phyloP scores from a whole-genome alignment of 2,888 invertebrate genomes.

The Agonopterix alstromeriana region DNA sequence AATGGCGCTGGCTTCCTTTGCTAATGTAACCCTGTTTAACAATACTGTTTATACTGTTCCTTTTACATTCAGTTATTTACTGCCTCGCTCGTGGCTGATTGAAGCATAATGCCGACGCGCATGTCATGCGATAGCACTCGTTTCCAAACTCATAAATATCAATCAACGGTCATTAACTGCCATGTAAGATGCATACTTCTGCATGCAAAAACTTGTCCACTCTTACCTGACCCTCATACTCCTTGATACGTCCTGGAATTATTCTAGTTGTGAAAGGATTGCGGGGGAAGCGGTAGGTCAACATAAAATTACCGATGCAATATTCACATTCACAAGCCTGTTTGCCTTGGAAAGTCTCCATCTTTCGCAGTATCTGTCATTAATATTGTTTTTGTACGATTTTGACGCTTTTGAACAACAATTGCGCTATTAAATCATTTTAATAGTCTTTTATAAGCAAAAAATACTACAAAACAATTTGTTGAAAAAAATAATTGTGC shows the following conservation, averaged over 20 bases:
- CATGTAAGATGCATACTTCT: constrained; percentile 25
- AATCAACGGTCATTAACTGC: constrained; percentile 47
- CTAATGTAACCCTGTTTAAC: too few relatives aligned
- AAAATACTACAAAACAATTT: too few relatives aligned
- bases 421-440: constrained; percentile 22
- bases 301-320: constrained; percentile 14
- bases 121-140: constrained; percentile 42
- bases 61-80: too few relatives aligned
- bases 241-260: constrained; percentile 5
- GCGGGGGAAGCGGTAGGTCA: constrained; percentile 13
- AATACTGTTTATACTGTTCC: too few relatives aligned
- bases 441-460: too few relatives aligned
- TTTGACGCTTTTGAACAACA: constrained; percentile 18
- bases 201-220: constrained; percentile 24
- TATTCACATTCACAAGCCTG: constrained; percentile 19
- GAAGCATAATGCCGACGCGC: constrained; percentile 32
- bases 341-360: constrained; percentile 32
- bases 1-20: too few relatives aligned
- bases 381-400: constrained; percentile 17
- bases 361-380: constrained; percentile 22
- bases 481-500: too few relatives aligned
- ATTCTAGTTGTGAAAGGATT: background rate
- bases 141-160: constrained; percentile 60
- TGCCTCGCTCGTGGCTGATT: constrained; percentile 24
- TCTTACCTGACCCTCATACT: constrained; percentile 14